Evolutionary conservation across 2,113 vertebrate genomes (phyloP).

Genomic region (Callocephalon fimbriatum): DNA sequence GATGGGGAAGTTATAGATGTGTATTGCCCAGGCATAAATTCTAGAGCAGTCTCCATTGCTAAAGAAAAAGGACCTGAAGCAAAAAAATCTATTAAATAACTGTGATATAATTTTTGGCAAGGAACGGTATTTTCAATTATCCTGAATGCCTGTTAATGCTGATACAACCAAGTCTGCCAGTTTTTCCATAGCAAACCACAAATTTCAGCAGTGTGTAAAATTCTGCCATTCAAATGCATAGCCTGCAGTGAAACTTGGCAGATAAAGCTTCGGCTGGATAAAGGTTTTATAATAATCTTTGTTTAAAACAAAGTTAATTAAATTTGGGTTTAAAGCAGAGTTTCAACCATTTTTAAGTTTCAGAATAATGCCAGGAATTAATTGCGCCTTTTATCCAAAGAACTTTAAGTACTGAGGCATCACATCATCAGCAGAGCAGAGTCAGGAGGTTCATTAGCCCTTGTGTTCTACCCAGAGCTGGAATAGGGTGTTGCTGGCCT

Average conservation of each 20-base stretch:
- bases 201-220: not conserved
- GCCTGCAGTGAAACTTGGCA: not conserved
- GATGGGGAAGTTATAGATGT: not conserved
- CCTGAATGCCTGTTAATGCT: not conserved
- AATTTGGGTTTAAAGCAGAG: not conserved
- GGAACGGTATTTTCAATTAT: not conserved
- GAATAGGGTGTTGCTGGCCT: not conserved
- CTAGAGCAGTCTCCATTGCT: not conserved
- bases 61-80: not conserved
- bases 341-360: not conserved
- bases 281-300: constrained; percentile 66
- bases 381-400: not conserved
- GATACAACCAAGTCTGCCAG: not conserved
- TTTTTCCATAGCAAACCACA: not conserved
- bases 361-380: not conserved
- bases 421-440: rapidly evolving
- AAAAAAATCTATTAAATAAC: not conserved
- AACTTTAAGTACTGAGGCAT: not conserved
- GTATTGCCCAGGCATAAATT: not conserved
- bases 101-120: not conserved
- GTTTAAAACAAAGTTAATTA: constrained; percentile 72
- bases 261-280: not conserved
- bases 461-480: not conserved
- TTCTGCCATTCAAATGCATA: not conserved
- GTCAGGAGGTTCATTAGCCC: rapidly evolving